A percentile compares a stretch with the other conserved stretches of the same genome.
Conservation (phyloP, 53 echinoderm and acorn worm genomes). For the Mesocentrotus franciscanus region DNA sequence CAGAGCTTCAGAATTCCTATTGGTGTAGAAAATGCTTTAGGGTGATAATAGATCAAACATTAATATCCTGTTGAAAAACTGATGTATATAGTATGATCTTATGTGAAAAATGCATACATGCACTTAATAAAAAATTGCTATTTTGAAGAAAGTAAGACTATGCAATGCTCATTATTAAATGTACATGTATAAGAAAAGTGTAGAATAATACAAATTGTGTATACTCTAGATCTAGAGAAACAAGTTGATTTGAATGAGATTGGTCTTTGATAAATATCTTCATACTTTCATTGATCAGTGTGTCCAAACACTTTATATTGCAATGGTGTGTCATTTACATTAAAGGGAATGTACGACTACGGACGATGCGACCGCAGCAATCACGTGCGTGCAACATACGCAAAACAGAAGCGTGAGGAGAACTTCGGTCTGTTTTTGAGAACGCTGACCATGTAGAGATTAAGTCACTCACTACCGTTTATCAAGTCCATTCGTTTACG, state of each 20-base stretch:
- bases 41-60: constrained; percentile 24
- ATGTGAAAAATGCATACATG: too few species aligned
- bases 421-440: too few species aligned
- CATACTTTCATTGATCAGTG: background rate
- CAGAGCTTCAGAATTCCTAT: background rate
- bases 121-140: background rate
- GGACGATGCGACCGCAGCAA: too few species aligned
- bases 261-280: too few species aligned
- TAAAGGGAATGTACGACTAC: too few species aligned
- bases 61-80: constrained; percentile 33
- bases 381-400: too few species aligned
- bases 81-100: background rate
- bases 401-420: too few species aligned
- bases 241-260: background rate
- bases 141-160: background rate
- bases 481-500: too few species aligned
- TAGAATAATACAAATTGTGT: too few species aligned
- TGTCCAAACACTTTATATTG: background rate
- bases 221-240: background rate
- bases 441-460: too few species aligned
- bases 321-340: background rate
- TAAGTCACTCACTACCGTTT: too few species aligned
- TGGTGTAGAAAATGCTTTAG: background rate
- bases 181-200: too few species aligned
- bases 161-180: background rate